Conservation (phyloP, 2,888 invertebrate species). For the Amphiduros pacificus region DNA sequence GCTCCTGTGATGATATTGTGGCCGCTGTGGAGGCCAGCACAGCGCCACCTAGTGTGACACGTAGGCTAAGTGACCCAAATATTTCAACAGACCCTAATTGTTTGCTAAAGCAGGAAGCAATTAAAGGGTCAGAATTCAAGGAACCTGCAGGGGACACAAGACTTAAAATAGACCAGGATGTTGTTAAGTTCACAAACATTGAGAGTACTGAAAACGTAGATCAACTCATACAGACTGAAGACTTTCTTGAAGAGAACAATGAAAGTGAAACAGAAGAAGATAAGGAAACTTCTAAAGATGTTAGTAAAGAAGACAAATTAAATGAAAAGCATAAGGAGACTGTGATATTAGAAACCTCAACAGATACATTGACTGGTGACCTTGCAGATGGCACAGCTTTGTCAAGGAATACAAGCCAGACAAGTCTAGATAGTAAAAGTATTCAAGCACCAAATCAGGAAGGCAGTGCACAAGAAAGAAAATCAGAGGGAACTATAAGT, state of each 20-base stretch:
- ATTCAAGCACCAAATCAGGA: background rate
- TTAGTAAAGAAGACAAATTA: background rate
- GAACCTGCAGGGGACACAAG: background rate
- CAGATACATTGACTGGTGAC: conserved; percentile 62
- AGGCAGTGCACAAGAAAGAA: background rate
- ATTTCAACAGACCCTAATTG: conserved; percentile 10
- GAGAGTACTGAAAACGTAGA: background rate
- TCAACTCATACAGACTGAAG: no score
- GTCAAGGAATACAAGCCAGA: background rate
- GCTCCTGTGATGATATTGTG: conserved; percentile 82
- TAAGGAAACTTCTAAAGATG: no score
- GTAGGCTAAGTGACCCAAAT: conserved; percentile 80
- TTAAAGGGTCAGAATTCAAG: background rate
- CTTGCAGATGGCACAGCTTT: background rate
- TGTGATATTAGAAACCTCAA: conserved; percentile 63
- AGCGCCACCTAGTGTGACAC: conserved; percentile 60
- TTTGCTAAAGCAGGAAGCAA: background rate
- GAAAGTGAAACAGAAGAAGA: no score
- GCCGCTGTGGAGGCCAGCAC: conserved; percentile 62
- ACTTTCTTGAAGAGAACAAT: background rate
- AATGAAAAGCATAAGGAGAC: background rate
- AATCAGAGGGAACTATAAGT: background rate
- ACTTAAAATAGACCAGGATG: background rate
- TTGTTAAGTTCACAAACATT: background rate
- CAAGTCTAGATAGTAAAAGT: background rate